These are phyloP conservation scores for Montifringilla adamsi DNA, from an alignment of 2,113 vertebrate genomes.

Conservation along the genomic window DNA sequence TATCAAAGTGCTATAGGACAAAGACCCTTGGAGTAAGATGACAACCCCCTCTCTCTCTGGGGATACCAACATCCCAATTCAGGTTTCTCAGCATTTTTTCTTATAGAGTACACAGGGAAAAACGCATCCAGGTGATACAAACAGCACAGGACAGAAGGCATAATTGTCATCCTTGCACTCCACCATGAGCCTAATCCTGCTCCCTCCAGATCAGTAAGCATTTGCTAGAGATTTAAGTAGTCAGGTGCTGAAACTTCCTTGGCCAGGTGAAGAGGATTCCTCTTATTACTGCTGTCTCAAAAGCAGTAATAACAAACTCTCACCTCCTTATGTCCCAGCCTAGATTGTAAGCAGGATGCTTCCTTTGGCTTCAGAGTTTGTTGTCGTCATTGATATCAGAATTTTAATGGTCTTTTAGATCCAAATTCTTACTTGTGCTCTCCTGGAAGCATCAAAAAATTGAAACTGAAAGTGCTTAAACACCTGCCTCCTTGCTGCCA, in stretches of 20 bases:
- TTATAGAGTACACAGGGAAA: not conserved
- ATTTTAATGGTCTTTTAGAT: not conserved
- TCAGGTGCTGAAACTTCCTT: not conserved
- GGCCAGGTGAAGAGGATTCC: not conserved
- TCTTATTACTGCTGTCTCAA: not conserved
- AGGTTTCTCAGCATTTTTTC: not conserved
- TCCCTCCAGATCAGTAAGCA: not conserved
- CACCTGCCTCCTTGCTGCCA: not conserved
- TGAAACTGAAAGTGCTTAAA: not conserved
- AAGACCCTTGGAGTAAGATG: not conserved
- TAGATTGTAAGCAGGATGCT: not conserved
- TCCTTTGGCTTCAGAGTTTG: not conserved
- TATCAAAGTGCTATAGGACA: not conserved
- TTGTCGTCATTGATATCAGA: not conserved
- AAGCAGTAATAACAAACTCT: not conserved
- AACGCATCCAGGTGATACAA: accelerated
- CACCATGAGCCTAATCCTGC: not conserved
- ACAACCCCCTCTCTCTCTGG: not conserved
- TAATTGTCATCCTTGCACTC: not conserved
- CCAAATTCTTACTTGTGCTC: not conserved
- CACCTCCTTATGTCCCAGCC: not conserved
- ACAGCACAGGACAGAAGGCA: not conserved
- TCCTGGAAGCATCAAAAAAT: not conserved
- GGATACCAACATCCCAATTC: not conserved
- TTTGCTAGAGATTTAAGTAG: not conserved